phyloP scores from a whole-genome alignment of 2,797 vertebrate genomes.

The Channallabes apus region DNA sequence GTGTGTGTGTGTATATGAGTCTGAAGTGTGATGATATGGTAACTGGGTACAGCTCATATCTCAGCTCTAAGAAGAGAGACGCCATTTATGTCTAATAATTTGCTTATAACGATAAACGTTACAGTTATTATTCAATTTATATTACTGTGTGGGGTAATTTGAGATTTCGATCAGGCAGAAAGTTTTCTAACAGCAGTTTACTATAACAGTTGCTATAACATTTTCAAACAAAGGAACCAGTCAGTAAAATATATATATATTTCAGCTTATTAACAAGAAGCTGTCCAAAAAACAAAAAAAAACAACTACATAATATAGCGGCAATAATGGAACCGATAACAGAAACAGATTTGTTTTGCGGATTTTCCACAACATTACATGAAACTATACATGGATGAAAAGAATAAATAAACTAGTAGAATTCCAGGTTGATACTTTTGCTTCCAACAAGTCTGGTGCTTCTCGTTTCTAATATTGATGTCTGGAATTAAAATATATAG shows the following conservation, averaged over 20 bases:
- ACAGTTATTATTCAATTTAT: too few relatives aligned
- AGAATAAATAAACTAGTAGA: background rate
- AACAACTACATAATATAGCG: too few relatives aligned
- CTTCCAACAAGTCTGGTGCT: too few relatives aligned
- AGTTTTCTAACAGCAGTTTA: background rate
- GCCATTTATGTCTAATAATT: background rate
- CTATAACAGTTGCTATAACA: background rate
- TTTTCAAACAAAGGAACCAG: background rate
- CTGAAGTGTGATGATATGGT: conserved; percentile 7
- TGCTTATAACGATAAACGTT: background rate
- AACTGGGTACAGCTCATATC: background rate
- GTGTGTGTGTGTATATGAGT: too few relatives aligned
- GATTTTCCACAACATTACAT: background rate
- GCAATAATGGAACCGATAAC: background rate
- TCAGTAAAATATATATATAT: background rate
- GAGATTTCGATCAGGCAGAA: background rate
- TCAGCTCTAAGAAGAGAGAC: background rate
- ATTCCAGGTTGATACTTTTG: too few relatives aligned
- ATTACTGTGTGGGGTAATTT: background rate
- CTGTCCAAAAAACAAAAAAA: background rate
- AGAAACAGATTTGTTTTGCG: background rate
- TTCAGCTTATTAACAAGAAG: background rate
- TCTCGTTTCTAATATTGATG: background rate
- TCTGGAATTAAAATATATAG: background rate
- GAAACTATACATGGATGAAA: background rate